Evolutionary conservation across 92 coral and sea anemone species (phyloP).

Genomic region (Blastomussa wellsi): DNA sequence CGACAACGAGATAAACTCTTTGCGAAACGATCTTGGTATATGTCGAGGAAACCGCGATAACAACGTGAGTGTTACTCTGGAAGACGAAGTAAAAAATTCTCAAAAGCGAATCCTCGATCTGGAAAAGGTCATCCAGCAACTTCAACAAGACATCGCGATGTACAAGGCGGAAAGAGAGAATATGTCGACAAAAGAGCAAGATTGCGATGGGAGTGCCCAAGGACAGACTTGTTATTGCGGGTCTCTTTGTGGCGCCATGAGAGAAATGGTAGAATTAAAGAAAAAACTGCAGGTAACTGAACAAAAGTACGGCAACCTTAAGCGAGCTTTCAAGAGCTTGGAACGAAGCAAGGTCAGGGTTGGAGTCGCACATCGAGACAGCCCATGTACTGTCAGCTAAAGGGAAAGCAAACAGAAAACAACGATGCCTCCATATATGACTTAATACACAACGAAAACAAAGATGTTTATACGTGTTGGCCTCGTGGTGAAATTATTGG

Average conservation of each 20-base stretch:
- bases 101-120: constrained; percentile 74
- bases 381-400: constrained; percentile 83
- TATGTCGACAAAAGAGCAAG: constrained; percentile 24
- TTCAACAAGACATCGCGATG: constrained; percentile 70
- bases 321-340: constrained; percentile 67
- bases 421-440: constrained; percentile 6
- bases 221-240: constrained; percentile 89
- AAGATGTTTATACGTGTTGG: not conserved
- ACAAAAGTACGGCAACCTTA: constrained; percentile 75
- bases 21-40: constrained; percentile 75
- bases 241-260: constrained; percentile 96
- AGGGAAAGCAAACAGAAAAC: not conserved
- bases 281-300: constrained; percentile 87
- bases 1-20: constrained; percentile 74
- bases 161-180: constrained; percentile 59
- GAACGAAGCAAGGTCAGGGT: constrained; percentile 78
- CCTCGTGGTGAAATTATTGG: not conserved
- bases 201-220: constrained; percentile 21
- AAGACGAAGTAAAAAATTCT: constrained; percentile 79
- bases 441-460: constrained; percentile 3
- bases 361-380: constrained; percentile 88
- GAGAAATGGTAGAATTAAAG: constrained; percentile 87
- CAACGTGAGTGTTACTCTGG: constrained; percentile 61
- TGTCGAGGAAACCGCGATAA: constrained; percentile 39
- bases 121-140: constrained; percentile 78